A percentile compares a stretch with the other conserved stretches of the same genome.
Conservation (phyloP, 1,140 invertebrate genomes). For the Zelostemma sp. region DNA sequence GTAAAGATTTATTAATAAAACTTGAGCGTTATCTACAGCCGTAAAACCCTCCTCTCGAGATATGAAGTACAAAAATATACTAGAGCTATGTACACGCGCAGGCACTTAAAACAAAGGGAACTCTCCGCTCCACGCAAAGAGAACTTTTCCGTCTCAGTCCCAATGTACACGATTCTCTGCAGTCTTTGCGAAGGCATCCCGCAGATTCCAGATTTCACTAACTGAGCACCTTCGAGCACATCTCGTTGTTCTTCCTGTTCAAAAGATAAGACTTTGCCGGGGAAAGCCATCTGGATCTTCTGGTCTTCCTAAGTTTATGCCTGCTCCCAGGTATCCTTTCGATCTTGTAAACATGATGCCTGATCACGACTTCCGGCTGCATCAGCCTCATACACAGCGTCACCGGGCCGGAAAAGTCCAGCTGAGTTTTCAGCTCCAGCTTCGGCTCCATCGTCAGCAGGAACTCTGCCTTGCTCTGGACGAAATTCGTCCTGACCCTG, state of each 20-base stretch:
- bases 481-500: conserved; percentile 77
- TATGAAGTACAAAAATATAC: conserved; percentile 49
- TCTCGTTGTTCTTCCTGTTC: conserved; percentile 85
- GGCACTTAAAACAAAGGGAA: conserved; percentile 16
- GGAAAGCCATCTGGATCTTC: conserved; percentile 54
- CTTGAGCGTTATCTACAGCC: conserved; percentile 44
- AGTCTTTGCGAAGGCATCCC: background rate
- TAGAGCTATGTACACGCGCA: conserved; percentile 31
- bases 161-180: conserved; percentile 8
- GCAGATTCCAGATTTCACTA: conserved; percentile 32
- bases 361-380: conserved; percentile 78
- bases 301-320: conserved; percentile 73
- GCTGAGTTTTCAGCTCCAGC: conserved; percentile 81
- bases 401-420: conserved; percentile 83
- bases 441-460: conserved; percentile 79
- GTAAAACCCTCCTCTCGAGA: conserved; percentile 40
- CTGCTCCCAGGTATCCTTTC: conserved; percentile 79
- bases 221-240: conserved; percentile 74
- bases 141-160: conserved; percentile 15
- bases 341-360: conserved; percentile 77
- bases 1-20: conserved; percentile 44
- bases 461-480: conserved; percentile 79
- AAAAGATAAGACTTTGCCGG: conserved; percentile 81
- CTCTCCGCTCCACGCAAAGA: conserved; percentile 3
- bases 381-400: conserved; percentile 85